Base-by-base conservation (phyloP, 2,113 vertebrate species). In the Lophius piscatorius region DNA sequence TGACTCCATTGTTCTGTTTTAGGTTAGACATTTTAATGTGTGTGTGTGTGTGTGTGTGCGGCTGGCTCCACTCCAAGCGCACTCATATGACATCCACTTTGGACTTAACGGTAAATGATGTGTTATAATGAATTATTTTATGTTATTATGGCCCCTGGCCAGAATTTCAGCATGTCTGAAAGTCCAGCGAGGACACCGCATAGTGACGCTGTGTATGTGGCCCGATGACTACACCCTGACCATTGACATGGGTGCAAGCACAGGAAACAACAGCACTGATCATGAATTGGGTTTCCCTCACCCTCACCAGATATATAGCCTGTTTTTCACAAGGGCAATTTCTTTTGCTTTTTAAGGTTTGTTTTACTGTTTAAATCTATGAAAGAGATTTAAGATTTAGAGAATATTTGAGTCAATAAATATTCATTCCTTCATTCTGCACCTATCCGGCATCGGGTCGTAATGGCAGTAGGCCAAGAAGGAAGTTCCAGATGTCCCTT, bases 71-170 rank as follows among this genome's bases (percentile, higher is more conserved):
- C 29, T 73, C 60, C 78, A 66, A 57, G 57, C 50, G 13, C 26
- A 44, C 68, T 76, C 29, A 61, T 59, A 44, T 38, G 66, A 31
- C 22, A 21, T 64, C 44, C 35, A 52, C 64, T 70, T 48, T 52
- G 51, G 61, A 52, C 64, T 46, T 56, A 31, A 31, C 18, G 1
- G 23, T 20, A 28, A 56, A 39, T 31, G 48, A 65, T 75, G 70
- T 74, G 54, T 31, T n/a, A n/a, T n/a, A n/a, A n/a, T n/a, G n/a
- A n/a, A n/a, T n/a, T n/a, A n/a, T n/a, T n/a, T n/a, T n/a, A n/a
- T 57, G 66, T 63, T 62, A 60, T 73, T 70, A 57, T 82, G 74
- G 80, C 74, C 48, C 36, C 16, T 33, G 41, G 74, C 74, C 74
- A 70, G 63, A 40, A 23, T 7, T 46, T 63, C 51, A 16, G 46